phyloP scores from a whole-genome alignment of 37 sponge, comb jelly and placozoan species.

The Chondrilla cf. caribensis region DNA sequence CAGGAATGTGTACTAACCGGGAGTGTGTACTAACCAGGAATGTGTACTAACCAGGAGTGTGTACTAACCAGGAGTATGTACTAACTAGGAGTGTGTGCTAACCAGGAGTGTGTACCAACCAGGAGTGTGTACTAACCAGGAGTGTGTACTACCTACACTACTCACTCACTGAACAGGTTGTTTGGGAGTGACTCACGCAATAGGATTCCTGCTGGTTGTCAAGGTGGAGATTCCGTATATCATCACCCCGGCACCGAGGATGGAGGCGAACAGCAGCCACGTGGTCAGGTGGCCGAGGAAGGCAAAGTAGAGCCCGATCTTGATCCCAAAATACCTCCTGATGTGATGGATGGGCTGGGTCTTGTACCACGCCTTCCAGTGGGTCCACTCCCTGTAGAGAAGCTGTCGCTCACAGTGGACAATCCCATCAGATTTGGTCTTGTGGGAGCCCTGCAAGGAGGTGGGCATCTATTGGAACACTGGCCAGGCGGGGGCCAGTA shows the following conservation, averaged over 20 bases:
- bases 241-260: slow-evolving; percentile 81
- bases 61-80: too few relatives aligned
- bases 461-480: too few relatives aligned
- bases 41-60: too few relatives aligned
- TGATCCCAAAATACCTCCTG: slow-evolving; percentile 97
- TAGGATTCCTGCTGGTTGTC: slow-evolving; percentile 46
- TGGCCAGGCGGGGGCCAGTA: too few relatives aligned
- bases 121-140: too few relatives aligned
- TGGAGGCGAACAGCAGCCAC: slow-evolving; percentile 77
- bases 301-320: slow-evolving; percentile 94
- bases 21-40: too few relatives aligned
- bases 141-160: too few relatives aligned
- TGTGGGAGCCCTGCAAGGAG: slow-evolving; percentile 12
- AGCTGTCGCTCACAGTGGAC: slow-evolving; percentile 44
- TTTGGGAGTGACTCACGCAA: slow-evolving; percentile 75
- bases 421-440: not conserved
- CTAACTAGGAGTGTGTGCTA: too few relatives aligned
- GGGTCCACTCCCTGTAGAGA: slow-evolving; percentile 67
- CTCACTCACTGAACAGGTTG: too few relatives aligned
- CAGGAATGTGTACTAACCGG: too few relatives aligned
- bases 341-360: slow-evolving; percentile 75
- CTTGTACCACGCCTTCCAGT: slow-evolving; percentile 64
- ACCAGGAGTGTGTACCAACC: too few relatives aligned
- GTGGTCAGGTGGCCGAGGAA: slow-evolving; percentile 90
- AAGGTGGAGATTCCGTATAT: slow-evolving; percentile 81